Percentiles rank a stretch among this genome's conserved stretches.
Evolutionary conservation across 2,113 vertebrate genomes (phyloP).

Genomic region (Albula glossodonta): DNA sequence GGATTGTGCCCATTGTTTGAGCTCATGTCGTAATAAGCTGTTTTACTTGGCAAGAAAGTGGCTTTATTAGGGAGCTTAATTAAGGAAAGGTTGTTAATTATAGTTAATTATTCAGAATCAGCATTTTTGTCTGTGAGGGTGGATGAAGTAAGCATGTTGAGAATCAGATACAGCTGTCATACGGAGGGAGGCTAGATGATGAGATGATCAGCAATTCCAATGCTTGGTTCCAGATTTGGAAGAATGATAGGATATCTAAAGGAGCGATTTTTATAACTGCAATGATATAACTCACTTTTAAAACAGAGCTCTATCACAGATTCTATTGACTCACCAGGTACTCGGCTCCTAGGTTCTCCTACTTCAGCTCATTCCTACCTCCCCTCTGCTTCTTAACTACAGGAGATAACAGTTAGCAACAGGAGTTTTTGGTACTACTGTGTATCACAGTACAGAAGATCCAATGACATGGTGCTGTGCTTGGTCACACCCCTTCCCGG

Average conservation of each 20-base stretch:
- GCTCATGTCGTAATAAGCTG: conserved; percentile 49
- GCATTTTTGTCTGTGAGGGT: conserved; percentile 27
- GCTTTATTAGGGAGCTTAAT: conserved; percentile 57
- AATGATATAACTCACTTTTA: neutral
- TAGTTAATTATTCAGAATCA: conserved; percentile 54
- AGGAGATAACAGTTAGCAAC: too few species aligned
- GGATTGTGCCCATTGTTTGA: conserved; percentile 46
- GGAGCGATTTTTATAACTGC: neutral
- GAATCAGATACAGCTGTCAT: neutral
- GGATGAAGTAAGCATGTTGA: neutral
- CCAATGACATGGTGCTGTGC: too few species aligned
- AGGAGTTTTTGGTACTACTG: too few species aligned
- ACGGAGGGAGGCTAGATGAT: neutral
- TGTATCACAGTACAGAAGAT: too few species aligned
- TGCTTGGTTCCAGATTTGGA: neutral
- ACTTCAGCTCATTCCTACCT: too few species aligned
- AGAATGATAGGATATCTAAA: neutral
- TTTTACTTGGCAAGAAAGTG: conserved; percentile 57
- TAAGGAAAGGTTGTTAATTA: conserved; percentile 58
- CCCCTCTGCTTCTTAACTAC: too few species aligned
- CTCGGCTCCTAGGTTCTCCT: too few species aligned
- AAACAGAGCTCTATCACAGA: too few species aligned
- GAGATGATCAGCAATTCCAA: neutral
- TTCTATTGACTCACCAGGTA: too few species aligned
- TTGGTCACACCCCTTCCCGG: neutral